phyloP scores from a whole-genome alignment of 1,140 invertebrate species.

The Laupala kohalensis region DNA sequence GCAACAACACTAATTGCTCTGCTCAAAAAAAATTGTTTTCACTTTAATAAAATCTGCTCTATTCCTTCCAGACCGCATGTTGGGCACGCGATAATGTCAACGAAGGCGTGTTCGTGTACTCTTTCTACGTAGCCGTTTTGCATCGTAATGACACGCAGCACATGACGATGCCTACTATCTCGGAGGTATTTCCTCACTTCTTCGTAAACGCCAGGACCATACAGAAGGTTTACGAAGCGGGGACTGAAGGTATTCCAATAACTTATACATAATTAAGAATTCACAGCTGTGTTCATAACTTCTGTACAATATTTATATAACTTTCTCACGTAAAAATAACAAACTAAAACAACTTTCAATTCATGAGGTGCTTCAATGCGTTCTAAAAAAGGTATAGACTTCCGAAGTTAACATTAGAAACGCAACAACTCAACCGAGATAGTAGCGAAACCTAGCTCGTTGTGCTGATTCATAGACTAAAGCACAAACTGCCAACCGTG shows the following conservation, averaged over 20 bases:
- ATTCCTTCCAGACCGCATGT: conserved; percentile 34
- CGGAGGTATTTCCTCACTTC: conserved; percentile 50
- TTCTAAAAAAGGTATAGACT: too few species aligned
- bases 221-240: conserved; percentile 40
- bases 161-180: conserved; percentile 44
- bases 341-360: background rate
- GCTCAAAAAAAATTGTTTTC: too few species aligned
- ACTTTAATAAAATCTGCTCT: too few species aligned
- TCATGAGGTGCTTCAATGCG: too few species aligned
- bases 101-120: conserved; percentile 47
- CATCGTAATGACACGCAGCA: conserved; percentile 43
- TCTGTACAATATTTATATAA: background rate
- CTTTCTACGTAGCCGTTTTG: conserved; percentile 40
- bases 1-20: too few species aligned
- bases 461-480: too few species aligned
- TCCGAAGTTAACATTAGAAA: too few species aligned
- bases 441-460: too few species aligned
- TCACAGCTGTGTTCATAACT: background rate
- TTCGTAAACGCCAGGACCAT: conserved; percentile 45
- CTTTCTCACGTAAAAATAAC: background rate
- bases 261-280: too few species aligned
- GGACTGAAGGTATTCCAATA: conserved; percentile 31
- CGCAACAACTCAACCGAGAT: too few species aligned
- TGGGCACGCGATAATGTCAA: conserved; percentile 49
- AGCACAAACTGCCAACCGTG: too few species aligned